phyloP scores from a whole-genome alignment of 2,888 invertebrate species.

The Chrysolina haemoptera region DNA sequence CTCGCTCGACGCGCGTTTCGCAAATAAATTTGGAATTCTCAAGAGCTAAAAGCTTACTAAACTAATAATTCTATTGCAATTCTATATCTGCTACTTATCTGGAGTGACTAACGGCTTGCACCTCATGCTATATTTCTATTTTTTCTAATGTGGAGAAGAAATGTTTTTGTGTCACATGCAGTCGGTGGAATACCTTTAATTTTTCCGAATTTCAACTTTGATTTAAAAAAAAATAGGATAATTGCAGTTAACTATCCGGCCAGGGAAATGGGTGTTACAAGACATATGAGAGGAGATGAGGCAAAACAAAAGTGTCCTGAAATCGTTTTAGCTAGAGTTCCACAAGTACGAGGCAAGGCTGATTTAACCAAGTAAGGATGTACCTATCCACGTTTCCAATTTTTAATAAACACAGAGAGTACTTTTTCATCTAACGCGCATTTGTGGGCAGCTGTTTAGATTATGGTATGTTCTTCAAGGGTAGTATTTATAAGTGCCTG shows the following conservation, averaged over 20 bases:
- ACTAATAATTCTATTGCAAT: no score
- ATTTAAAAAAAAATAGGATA: slow-evolving; percentile 75
- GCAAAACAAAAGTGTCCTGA: slow-evolving; percentile 92
- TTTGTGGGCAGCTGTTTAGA: no score
- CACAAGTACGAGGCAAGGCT: slow-evolving; percentile 91
- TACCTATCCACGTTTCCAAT: neutral
- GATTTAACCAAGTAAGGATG: slow-evolving; percentile 86
- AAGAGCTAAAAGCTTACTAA: no score
- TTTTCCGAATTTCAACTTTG: neutral
- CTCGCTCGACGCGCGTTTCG: no score
- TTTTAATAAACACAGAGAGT: no score
- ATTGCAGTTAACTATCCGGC: slow-evolving; percentile 99
- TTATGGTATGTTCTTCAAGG: no score
- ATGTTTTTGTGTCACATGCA: neutral
- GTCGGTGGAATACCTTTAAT: neutral
- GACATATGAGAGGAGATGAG: slow-evolving; percentile 93
- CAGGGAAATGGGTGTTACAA: slow-evolving; percentile 88
- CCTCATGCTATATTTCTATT: no score
- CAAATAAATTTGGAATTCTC: no score
- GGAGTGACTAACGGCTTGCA: no score
- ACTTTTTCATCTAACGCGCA: no score
- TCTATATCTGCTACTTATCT: no score
- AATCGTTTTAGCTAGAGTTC: slow-evolving; percentile 87
- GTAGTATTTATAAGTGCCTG: no score
- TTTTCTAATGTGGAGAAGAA: neutral